Evolutionary conservation across 2,888 invertebrate genomes (phyloP), one percentile per base, ranked within the genome.

Genomic region (Clusia tigrina): DNA sequence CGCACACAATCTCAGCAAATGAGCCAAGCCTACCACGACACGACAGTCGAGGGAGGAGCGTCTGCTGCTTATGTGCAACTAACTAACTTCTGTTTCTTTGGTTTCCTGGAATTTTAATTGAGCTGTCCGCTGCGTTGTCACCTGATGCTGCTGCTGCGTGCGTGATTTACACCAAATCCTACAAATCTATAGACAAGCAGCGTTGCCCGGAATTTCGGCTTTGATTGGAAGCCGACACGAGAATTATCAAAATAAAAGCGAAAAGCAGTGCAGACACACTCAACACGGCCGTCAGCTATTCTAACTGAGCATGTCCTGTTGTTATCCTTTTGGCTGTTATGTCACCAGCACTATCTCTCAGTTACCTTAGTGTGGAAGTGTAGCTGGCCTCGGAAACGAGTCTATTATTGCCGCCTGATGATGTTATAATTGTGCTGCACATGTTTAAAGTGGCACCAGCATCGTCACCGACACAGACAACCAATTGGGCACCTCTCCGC

Each of bases 151-250:
- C 61, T 24, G 51, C 12, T 52, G 62, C 59, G 74, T 78, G 76
- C 76, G 76, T 76, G 76, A 78, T 76, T 73, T 73, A 71, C 72
- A 68, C 67, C 69, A 77, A 74, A 74, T 74, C 74, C 74, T 67
- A 48, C 71, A 73, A 71, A 72, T 73, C 71, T 74, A 69, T 71
- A 69, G 74, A 74, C 73, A 72, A 74, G 75, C 76, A n/a, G n/a
- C 71, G 71, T 73, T 68, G 74, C 61, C 66, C 66, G 60, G 25
- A 53, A 59, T 64, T 69, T 66, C 69, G 69, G 62, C 48, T 48
- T 48, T 48, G 48, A 18, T 20, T 42, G 15, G 22, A 20, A 20
- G 48, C 48, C 48, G 48, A 18, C 48, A 6, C 48, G 48, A 48
- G 22, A 48, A 12, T 22, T 42, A 42, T 42, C 42, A n/a, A 42